phyloP scores from a whole-genome alignment of 2,113 vertebrate genomes.

The Anarhynchus alexandrinus region DNA sequence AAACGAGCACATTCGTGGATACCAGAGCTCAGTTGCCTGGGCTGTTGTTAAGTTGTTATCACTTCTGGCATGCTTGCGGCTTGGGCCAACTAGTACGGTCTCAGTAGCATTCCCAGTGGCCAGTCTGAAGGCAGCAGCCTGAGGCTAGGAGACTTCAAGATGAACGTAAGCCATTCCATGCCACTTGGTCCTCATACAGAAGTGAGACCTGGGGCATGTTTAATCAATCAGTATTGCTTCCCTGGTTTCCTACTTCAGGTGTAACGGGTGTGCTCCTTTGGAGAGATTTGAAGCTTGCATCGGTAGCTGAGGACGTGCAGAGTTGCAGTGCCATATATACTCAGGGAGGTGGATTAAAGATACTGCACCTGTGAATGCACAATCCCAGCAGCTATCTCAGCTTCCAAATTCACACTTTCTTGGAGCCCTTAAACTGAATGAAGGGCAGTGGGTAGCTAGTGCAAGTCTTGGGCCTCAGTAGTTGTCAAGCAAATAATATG shows the following conservation, averaged over 20 bases:
- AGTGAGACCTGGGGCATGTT: not conserved
- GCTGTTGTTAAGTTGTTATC: not conserved
- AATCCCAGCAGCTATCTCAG: not conserved
- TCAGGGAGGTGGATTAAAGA: not conserved
- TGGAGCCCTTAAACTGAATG: not conserved
- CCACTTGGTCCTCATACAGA: not conserved
- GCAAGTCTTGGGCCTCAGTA: not conserved
- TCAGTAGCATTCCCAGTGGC: not conserved
- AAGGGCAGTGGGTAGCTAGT: not conserved
- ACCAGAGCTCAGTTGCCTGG: not conserved
- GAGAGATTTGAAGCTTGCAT: not conserved
- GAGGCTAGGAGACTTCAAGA: not conserved
- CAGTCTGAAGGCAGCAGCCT: not conserved
- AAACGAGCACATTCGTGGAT: not conserved
- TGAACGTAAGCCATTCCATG: not conserved
- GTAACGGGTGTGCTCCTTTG: not conserved
- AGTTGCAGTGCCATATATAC: accelerated
- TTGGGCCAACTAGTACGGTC: not conserved
- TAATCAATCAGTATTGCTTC: not conserved
- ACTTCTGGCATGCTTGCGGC: not conserved
- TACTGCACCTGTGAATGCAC: not conserved
- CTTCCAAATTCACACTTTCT: not conserved
- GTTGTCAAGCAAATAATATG: not conserved
- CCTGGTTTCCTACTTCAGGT: not conserved
- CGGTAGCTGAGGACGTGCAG: not conserved